phyloP scores from a whole-genome alignment of 2,113 vertebrate species.

The Gopherus evgoodei region DNA sequence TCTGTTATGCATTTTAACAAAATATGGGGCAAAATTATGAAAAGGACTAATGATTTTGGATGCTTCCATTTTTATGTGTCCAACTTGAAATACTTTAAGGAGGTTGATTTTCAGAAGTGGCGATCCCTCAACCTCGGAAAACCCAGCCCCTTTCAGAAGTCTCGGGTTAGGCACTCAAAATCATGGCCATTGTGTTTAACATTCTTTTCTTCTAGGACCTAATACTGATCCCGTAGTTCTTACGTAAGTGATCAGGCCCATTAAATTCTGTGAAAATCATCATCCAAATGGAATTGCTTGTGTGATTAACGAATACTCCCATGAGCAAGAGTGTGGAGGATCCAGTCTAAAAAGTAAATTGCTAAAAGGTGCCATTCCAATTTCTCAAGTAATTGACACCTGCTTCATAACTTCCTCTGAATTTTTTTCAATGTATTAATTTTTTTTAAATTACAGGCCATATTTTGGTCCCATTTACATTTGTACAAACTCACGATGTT shows the following conservation, averaged over 20 bases:
- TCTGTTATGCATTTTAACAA: not conserved
- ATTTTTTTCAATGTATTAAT: not conserved
- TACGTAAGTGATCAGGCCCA: not conserved
- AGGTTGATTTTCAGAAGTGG: not conserved
- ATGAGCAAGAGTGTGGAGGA: not conserved
- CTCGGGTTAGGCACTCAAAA: not conserved
- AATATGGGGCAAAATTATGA: not conserved
- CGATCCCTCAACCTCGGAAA: not conserved
- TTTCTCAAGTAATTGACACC: not conserved
- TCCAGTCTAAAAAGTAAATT: not conserved
- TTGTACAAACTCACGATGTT: not conserved
- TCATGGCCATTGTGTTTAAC: not conserved
- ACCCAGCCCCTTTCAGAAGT: not conserved
- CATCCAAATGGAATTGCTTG: not conserved
- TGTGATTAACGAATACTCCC: not conserved
- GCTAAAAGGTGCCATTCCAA: not conserved
- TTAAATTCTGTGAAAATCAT: not conserved
- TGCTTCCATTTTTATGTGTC: not conserved
- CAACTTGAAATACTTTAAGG: not conserved
- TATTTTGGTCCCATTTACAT: not conserved
- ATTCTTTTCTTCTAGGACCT: not conserved
- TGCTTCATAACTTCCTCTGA: not conserved
- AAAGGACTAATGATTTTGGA: not conserved
- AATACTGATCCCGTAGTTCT: not conserved
- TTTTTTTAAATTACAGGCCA: not conserved